A percentile compares a stretch with the other conserved stretches of the same genome.
Evolutionary conservation across 1,140 invertebrate genomes (phyloP).

Genomic region (Arion vulgaris): DNA sequence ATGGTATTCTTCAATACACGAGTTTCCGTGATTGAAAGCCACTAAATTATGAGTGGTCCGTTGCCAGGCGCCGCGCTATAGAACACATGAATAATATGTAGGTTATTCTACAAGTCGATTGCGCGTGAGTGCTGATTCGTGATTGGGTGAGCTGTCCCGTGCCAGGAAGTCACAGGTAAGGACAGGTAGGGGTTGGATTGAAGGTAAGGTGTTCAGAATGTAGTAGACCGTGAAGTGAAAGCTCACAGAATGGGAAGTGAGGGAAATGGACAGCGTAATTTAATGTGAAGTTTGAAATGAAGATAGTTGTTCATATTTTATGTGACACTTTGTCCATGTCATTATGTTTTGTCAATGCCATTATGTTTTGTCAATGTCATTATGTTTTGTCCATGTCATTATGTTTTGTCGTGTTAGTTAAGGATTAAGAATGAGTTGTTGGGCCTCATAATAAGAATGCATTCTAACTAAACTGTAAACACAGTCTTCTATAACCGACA

Average conservation of each 20-base stretch:
- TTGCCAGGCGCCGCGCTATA: background rate
- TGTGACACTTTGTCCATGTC: too few relatives aligned
- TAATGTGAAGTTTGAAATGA: background rate
- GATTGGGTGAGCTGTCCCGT: background rate
- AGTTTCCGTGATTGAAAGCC: background rate
- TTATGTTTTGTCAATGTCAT: too few relatives aligned
- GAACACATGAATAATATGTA: background rate
- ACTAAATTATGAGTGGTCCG: background rate
- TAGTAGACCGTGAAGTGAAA: slow-evolving; percentile 1
- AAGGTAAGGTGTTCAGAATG: background rate
- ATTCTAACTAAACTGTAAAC: too few relatives aligned
- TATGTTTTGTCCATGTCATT: too few relatives aligned
- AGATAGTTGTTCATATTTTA: background rate
- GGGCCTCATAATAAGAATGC: too few relatives aligned
- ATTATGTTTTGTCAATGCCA: too few relatives aligned
- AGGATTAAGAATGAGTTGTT: too few relatives aligned
- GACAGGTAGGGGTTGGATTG: background rate
- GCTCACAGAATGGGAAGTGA: background rate
- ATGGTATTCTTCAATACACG: background rate
- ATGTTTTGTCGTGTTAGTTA: too few relatives aligned
- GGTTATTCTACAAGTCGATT: background rate
- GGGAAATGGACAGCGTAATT: background rate
- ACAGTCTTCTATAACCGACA: too few relatives aligned
- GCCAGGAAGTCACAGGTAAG: background rate
- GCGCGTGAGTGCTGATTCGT: background rate